Evolutionary conservation across 1,140 invertebrate species (phyloP).

Genomic region (Pectinophora gossypiella): DNA sequence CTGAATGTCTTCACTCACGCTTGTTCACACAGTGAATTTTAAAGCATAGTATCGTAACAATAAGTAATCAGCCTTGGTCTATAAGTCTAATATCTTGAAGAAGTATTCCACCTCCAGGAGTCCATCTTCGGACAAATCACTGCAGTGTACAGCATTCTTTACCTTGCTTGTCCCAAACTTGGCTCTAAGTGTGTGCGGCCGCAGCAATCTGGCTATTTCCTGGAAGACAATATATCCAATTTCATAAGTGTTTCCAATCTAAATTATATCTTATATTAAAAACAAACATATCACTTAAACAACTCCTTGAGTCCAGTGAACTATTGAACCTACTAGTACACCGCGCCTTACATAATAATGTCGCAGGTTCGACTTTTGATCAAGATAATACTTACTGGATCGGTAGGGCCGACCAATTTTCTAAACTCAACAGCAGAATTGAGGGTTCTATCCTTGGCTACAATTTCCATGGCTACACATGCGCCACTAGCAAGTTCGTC

Average conservation of each 20-base stretch:
- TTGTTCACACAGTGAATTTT: not conserved
- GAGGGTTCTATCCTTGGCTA: constrained; percentile 75
- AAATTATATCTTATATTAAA: not conserved
- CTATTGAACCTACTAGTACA: too few relatives aligned
- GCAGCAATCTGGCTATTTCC: constrained; percentile 89
- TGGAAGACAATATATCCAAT: too few relatives aligned
- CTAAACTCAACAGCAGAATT: constrained; percentile 86
- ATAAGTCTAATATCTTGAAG: constrained; percentile 82
- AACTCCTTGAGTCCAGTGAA: too few relatives aligned
- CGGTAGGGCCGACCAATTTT: constrained; percentile 89
- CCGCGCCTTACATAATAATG: too few relatives aligned
- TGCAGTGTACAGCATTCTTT: constrained; percentile 94
- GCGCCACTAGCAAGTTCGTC: constrained; percentile 87
- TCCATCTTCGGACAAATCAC: constrained; percentile 92
- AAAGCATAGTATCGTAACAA: not conserved
- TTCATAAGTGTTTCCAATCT: too few relatives aligned
- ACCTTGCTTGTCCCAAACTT: constrained; percentile 89
- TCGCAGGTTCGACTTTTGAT: too few relatives aligned
- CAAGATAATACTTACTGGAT: constrained; percentile 89
- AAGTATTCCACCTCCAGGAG: constrained; percentile 89
- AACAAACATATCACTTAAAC: not conserved
- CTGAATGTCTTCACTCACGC: not conserved
- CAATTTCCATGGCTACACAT: constrained; percentile 91
- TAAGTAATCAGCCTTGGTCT: not conserved
- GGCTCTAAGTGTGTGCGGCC: constrained; percentile 89